phyloP scores from a whole-genome alignment of 2,113 vertebrate genomes.

The Thymallus thymallus region DNA sequence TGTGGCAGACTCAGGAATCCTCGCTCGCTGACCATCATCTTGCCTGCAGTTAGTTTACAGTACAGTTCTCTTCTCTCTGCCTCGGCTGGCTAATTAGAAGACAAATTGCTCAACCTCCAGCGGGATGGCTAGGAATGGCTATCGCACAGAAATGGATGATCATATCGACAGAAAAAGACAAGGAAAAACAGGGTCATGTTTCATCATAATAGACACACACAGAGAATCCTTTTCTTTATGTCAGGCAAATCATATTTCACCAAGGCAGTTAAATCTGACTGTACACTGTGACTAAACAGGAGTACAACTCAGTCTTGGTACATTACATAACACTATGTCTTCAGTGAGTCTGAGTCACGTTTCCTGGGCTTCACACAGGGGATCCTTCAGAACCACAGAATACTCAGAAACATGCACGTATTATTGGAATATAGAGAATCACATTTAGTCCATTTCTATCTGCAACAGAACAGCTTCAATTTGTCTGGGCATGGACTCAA shows the following conservation, averaged over 20 bases:
- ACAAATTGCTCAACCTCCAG: slow-evolving; percentile 72
- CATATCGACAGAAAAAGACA: neutral
- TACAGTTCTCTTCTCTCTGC: slow-evolving; percentile 74
- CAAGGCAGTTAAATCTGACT: neutral
- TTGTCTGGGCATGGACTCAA: no score
- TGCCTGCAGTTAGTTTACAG: slow-evolving; percentile 76
- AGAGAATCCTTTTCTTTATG: neutral
- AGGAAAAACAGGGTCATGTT: neutral
- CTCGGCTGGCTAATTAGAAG: slow-evolving; percentile 72
- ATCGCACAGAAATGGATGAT: slow-evolving; percentile 40
- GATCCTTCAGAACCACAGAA: neutral
- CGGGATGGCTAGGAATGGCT: slow-evolving; percentile 65
- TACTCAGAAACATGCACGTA: neutral
- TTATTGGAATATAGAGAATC: neutral
- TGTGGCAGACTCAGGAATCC: slow-evolving; percentile 76
- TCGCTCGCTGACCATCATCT: slow-evolving; percentile 75
- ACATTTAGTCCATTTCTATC: no score
- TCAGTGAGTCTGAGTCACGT: slow-evolving; percentile 10
- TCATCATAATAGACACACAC: slow-evolving; percentile 7
- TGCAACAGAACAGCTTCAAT: no score
- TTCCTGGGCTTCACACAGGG: neutral
- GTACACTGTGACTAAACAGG: neutral
- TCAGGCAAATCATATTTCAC: neutral
- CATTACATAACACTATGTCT: slow-evolving; percentile 38
- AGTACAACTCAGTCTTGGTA: neutral